Conservation (phyloP, 1,140 invertebrate species). For the Tyrophagus putrescentiae region DNA sequence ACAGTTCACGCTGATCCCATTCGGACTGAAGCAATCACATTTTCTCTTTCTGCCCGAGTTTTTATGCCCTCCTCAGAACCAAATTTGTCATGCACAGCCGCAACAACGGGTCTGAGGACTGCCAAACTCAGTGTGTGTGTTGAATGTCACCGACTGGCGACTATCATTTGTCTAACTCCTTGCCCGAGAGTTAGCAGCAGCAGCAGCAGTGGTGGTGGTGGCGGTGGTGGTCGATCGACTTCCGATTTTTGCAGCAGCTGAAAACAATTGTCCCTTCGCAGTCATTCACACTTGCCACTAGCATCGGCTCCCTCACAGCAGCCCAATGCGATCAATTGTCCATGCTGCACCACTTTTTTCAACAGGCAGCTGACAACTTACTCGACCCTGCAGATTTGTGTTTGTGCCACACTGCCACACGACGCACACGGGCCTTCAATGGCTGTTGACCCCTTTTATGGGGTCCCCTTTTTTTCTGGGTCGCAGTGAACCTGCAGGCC, state of each 20-base stretch:
- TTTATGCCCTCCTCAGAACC: neutral
- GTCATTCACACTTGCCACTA: neutral
- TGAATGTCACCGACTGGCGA: neutral
- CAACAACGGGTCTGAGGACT: too few relatives aligned
- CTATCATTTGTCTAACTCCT: conserved; percentile 3
- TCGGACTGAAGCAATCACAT: neutral
- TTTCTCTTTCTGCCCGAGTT: neutral
- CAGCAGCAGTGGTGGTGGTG: neutral
- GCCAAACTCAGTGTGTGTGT: too few relatives aligned
- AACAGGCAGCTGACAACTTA: conserved; percentile 1
- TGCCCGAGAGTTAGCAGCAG: conserved; percentile 9
- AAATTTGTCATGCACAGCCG: conserved; percentile 8
- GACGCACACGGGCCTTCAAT: neutral
- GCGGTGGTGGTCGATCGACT: neutral
- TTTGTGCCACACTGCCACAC: neutral
- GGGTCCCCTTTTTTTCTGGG: neutral
- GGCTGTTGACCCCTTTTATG: neutral
- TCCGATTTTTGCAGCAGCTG: too few relatives aligned
- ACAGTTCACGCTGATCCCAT: too few relatives aligned
- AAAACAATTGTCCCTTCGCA: neutral
- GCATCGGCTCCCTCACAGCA: neutral
- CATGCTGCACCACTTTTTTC: too few relatives aligned
- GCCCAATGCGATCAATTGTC: neutral
- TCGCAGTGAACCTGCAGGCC: too few relatives aligned
- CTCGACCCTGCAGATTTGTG: neutral